Conservation (phyloP, 1,140 invertebrate species). For the Drosophila hydei region DNA sequence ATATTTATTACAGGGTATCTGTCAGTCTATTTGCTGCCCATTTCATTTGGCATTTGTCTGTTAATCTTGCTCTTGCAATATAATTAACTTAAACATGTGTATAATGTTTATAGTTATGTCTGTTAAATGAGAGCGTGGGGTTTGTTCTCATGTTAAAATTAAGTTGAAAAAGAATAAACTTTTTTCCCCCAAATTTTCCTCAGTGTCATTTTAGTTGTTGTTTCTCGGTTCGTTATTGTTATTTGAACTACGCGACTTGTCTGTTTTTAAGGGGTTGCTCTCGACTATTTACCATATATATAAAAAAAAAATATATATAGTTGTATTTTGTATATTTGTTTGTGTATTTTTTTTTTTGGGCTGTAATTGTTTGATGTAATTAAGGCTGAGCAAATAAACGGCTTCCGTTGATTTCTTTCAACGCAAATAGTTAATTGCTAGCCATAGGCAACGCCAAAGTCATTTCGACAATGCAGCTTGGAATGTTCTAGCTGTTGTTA, state of each 20-base stretch:
- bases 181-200: not conserved
- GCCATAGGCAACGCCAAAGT: conserved; percentile 57
- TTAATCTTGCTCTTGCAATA: conserved; percentile 58
- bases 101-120: conserved; percentile 75
- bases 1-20: not conserved
- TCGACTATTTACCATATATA: conserved; percentile 35
- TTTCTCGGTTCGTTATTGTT: conserved; percentile 53
- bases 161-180: conserved; percentile 2
- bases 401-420: conserved; percentile 82
- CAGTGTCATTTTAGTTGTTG: conserved; percentile 49
- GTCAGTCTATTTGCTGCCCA: conserved; percentile 1
- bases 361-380: conserved; percentile 80
- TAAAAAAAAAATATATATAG: conserved; percentile 2
- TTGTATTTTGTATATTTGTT: conserved; percentile 18
- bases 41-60: conserved; percentile 50
- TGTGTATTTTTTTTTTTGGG: conserved; percentile 21
- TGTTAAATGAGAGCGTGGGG: conserved; percentile 42
- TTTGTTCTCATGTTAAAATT: conserved; percentile 50
- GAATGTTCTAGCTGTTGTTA: conserved; percentile 46
- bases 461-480: conserved; percentile 56
- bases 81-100: conserved; percentile 79
- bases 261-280: conserved; percentile 41
- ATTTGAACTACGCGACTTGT: conserved; percentile 31
- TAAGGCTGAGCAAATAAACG: conserved; percentile 78
- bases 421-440: conserved; percentile 79